A percentile compares a stretch with the other conserved stretches of the same genome.
These are phyloP conservation scores for Drosophila kepulauana DNA, from an alignment of 1,140 invertebrate genomes.

Conservation along the genomic window DNA sequence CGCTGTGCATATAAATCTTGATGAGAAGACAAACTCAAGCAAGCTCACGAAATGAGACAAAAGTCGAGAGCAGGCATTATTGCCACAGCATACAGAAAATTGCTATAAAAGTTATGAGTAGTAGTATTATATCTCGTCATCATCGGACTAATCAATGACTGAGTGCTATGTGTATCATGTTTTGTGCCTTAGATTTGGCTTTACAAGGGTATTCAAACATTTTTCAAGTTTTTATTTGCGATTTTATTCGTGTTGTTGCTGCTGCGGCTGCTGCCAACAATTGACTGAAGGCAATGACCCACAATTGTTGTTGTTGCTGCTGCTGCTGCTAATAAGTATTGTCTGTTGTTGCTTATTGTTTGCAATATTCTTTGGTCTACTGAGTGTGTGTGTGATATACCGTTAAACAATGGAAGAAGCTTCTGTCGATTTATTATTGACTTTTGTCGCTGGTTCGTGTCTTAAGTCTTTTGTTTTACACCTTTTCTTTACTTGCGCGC, in stretches of 20 bases:
- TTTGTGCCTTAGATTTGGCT: neutral
- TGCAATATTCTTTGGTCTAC: conserved; percentile 28
- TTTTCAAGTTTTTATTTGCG: neutral
- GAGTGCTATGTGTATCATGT: conserved; percentile 10
- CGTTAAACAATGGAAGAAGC: conserved; percentile 37
- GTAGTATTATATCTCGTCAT: conserved; percentile 1
- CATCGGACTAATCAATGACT: conserved; percentile 13
- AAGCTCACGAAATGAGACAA: neutral
- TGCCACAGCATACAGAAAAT: conserved; percentile 6
- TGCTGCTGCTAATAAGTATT: neutral
- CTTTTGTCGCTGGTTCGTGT: conserved; percentile 58
- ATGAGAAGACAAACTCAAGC: conserved; percentile 11
- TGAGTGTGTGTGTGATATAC: conserved; percentile 22
- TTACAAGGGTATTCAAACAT: conserved; percentile 20
- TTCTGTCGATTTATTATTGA: conserved; percentile 31
- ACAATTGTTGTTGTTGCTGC: conserved; percentile 33
- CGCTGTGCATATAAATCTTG: conserved; percentile 51
- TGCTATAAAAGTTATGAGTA: conserved; percentile 7
- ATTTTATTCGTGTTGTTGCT: conserved; percentile 4
- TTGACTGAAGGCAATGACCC: conserved; percentile 50
- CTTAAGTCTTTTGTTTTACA: conserved; percentile 58
- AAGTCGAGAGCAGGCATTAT: conserved; percentile 5
- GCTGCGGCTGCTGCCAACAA: conserved; percentile 15
- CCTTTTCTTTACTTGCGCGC: conserved; percentile 23
- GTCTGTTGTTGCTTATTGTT: conserved; percentile 25